Base-by-base conservation (phyloP, 1,140 invertebrate genomes). In the Andrena cerasifolii region DNA sequence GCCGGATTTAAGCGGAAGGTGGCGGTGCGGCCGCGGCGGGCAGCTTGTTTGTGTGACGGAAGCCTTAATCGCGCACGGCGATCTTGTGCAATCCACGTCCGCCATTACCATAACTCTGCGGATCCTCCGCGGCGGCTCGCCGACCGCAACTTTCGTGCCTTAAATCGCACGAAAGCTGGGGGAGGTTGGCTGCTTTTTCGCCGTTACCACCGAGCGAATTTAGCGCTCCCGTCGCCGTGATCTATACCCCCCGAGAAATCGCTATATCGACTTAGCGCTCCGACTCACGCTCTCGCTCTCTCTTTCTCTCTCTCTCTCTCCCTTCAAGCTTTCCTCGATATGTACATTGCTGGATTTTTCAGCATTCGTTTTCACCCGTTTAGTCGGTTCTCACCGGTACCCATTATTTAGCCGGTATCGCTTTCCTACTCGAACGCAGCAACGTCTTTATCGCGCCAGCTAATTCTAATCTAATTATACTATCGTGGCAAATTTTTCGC, bases 81-180 rank as follows among this genome's bases (percentile, higher is more conserved):
- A 82, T 82, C 80, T 80, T 78, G 79, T 80, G 80, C 76, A 82
- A 80, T 82, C 80, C 80, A 80, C 70, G 80, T 79, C 56, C 63
- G 63, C 80, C 80, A 82, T 82, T 82, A 82, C 80, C 80, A 77
- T 82, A 82, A 82, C 78, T 82, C 78, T 82, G 66, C 71, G 65
- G 71, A 79, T 80, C 71, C 71, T 49, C 63, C 45, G 31, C 45
- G 75, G 62, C 59, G 61, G 59, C 40, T 63, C 40, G 7, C 58
- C 45, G 70, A 33, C 71, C 56, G 80, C 36, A 24, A 66, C n/a
- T 76, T 68, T 70, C 61, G 71, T 59, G 71, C 76, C 72, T 82
- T 82, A 80, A 82, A 82, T 82, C 78, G 79, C 72, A 21, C 62
- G 72, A 68, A 82, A 82, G 79, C 78, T 43, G 45, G 24, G 53